Percentiles rank a stretch among this genome's conserved stretches.
Evolutionary conservation across 2,113 vertebrate species (phyloP).

Genomic region (Megaceryle maxima): DNA sequence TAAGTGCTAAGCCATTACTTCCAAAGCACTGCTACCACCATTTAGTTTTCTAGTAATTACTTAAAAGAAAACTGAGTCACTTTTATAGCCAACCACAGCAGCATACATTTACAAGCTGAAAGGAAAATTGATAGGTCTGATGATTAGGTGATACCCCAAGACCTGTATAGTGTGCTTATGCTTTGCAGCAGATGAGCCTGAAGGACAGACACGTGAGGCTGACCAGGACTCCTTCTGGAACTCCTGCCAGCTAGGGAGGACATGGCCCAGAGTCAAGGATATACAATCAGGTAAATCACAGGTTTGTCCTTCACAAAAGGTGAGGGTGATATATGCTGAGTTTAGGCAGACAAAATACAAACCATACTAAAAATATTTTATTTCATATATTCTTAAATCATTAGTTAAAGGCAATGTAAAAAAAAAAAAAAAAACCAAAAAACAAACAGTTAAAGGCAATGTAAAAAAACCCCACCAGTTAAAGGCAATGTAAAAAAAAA

Average conservation of each 20-base stretch:
- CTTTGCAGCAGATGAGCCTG: accelerated
- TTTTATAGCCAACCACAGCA: neutral
- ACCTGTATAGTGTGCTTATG: neutral
- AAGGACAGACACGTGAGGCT: neutral
- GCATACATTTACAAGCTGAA: neutral
- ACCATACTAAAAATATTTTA: neutral
- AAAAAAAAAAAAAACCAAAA: neutral
- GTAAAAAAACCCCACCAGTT: too few species aligned
- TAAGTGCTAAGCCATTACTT: neutral
- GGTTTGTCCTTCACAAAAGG: neutral
- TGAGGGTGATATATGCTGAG: neutral
- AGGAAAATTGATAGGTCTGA: neutral
- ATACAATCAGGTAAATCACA: accelerated
- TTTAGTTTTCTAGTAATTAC: neutral
- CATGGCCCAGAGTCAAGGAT: neutral
- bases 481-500: too few species aligned
- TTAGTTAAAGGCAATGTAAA: neutral
- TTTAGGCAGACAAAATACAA: neutral
- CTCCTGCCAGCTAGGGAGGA: neutral
- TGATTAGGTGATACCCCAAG: neutral
- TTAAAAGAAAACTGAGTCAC: neutral
- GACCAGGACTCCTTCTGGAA: neutral
- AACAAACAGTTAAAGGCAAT: too few species aligned
- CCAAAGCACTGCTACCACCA: neutral
- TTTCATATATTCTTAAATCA: neutral